These are phyloP conservation scores for Sesia apiformis DNA, from an alignment of 2,888 invertebrate species.

Conservation along the genomic window DNA sequence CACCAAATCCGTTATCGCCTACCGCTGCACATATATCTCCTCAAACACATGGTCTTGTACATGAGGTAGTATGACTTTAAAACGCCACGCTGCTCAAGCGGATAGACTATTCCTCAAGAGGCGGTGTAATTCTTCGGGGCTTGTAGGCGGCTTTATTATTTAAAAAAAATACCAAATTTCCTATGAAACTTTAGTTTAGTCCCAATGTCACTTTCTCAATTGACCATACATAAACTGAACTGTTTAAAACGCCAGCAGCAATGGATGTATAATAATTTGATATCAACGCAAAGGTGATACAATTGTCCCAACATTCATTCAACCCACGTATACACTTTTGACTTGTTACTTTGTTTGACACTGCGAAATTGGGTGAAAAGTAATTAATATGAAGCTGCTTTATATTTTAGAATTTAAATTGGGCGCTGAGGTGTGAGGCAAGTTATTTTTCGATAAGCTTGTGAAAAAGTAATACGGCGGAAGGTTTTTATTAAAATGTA, in stretches of 20 bases:
- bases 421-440: constrained; percentile 15
- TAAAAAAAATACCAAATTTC: too few species aligned
- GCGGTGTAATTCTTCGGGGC: too few species aligned
- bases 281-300: background rate
- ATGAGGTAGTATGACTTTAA: too few species aligned
- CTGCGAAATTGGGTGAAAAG: constrained; percentile 52
- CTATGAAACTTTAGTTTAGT: too few species aligned
- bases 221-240: too few species aligned
- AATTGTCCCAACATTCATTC: constrained; percentile 13
- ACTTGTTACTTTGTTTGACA: constrained; percentile 46
- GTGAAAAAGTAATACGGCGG: background rate
- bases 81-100: too few species aligned
- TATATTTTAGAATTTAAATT: constrained; percentile 14
- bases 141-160: too few species aligned
- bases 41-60: too few species aligned
- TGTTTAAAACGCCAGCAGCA: background rate
- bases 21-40: too few species aligned
- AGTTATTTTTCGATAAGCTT: constrained; percentile 21
- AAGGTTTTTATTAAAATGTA: background rate
- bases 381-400: constrained; percentile 37
- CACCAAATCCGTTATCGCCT: too few species aligned
- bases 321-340: constrained; percentile 29
- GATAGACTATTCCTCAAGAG: too few species aligned
- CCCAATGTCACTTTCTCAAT: too few species aligned
- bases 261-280: background rate